These are phyloP conservation scores for Drosophila fungiperda DNA, from an alignment of 2,888 invertebrate species.

Conservation along the genomic window DNA sequence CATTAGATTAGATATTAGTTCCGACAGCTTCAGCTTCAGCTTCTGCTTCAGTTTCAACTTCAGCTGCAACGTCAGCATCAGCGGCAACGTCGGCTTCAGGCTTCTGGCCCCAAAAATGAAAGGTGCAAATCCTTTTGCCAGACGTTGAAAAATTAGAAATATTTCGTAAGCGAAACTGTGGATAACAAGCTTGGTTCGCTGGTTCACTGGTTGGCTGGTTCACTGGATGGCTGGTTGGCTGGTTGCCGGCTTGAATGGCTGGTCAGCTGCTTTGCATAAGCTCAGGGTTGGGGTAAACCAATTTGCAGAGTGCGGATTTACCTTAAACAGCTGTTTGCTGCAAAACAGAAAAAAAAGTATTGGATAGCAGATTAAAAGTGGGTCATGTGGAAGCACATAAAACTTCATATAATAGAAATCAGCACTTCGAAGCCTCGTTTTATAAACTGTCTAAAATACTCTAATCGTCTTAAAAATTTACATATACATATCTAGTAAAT, in stretches of 20 bases:
- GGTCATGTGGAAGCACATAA: slow-evolving; percentile 43
- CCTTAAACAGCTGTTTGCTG: slow-evolving; percentile 50
- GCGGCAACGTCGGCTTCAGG: not conserved
- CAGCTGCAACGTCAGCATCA: not conserved
- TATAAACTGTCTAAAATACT: too few relatives aligned
- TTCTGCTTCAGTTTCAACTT: slow-evolving; percentile 32
- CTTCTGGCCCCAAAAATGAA: slow-evolving; percentile 15
- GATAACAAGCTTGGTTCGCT: slow-evolving; percentile 31
- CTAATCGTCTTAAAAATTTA: not conserved
- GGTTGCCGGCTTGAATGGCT: slow-evolving; percentile 8
- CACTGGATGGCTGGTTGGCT: not conserved
- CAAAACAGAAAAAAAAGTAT: not conserved
- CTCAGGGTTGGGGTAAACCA: slow-evolving; percentile 51
- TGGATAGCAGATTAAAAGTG: slow-evolving; percentile 6
- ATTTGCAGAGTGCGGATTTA: slow-evolving; percentile 44
- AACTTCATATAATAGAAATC: not conserved
- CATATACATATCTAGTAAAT: not conserved
- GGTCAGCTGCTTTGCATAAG: slow-evolving; percentile 77
- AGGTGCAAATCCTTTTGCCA: slow-evolving; percentile 61
- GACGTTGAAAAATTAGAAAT: slow-evolving; percentile 78
- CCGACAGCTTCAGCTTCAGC: slow-evolving; percentile 52
- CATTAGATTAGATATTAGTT: slow-evolving; percentile 73
- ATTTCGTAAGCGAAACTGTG: slow-evolving; percentile 59
- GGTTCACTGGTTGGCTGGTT: not conserved
- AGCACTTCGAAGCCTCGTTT: not conserved